phyloP scores from a whole-genome alignment of 2,888 invertebrate genomes.

The Pharmacophagus antenor region DNA sequence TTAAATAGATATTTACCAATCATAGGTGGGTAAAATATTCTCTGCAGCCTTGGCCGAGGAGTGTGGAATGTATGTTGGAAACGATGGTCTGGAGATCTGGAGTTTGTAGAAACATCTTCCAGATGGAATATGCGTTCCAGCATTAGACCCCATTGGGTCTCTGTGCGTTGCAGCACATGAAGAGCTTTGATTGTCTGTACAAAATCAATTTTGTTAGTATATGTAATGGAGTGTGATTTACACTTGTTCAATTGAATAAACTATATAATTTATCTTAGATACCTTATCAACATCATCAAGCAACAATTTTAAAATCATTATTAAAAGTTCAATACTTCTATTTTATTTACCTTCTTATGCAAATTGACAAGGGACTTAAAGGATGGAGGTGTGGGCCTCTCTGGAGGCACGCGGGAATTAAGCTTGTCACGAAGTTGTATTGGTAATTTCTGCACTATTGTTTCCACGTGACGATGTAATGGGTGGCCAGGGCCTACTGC shows the following conservation, averaged over 20 bases:
- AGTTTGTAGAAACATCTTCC: constrained; percentile 93
- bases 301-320: too few species aligned
- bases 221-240: too few species aligned
- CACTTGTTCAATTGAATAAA: not conserved
- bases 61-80: constrained; percentile 87
- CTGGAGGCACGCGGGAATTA: constrained; percentile 80
- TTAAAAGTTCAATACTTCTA: too few species aligned
- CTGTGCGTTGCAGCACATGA: constrained; percentile 95
- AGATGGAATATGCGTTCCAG: constrained; percentile 89
- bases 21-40: constrained; percentile 84
- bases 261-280: too few species aligned
- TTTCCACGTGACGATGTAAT: constrained; percentile 90
- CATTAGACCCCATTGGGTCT: constrained; percentile 95
- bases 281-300: too few species aligned
- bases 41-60: constrained; percentile 79
- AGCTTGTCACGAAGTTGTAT: constrained; percentile 88
- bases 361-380: constrained; percentile 93
- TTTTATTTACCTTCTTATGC: constrained; percentile 88
- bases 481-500: constrained; percentile 89
- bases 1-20: constrained; percentile 74
- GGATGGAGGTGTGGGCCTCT: constrained; percentile 83
- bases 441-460: constrained; percentile 93
- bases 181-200: constrained; percentile 90
- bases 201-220: not conserved
- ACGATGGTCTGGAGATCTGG: constrained; percentile 76